Evolutionary conservation across 2,113 vertebrate species (phyloP).

Genomic region (Melanerpes formicivorus): DNA sequence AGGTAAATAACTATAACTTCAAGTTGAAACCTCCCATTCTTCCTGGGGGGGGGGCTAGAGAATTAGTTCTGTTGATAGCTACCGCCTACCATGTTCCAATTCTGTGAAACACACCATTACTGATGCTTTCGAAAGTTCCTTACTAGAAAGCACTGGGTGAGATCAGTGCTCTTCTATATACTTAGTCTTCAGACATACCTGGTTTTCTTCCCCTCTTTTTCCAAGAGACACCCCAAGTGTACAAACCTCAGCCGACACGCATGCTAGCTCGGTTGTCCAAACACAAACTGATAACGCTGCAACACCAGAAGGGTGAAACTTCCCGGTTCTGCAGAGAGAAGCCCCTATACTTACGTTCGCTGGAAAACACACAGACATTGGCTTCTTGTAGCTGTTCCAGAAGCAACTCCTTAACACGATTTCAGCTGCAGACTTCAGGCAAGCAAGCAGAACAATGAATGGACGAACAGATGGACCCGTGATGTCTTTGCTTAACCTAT

Average conservation of each 20-base stretch:
- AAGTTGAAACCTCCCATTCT: background rate
- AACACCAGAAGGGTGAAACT: slow-evolving; percentile 46
- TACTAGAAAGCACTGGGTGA: background rate
- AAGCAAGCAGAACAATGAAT: slow-evolving; percentile 90
- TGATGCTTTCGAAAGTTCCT: background rate
- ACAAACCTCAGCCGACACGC: background rate
- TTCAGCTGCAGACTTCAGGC: slow-evolving; percentile 82
- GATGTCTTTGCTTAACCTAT: slow-evolving; percentile 90
- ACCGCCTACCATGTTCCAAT: background rate
- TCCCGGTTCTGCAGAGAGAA: slow-evolving; percentile 45
- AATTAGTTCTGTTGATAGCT: background rate
- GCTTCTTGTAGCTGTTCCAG: slow-evolving; percentile 78
- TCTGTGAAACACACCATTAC: background rate
- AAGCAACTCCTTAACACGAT: slow-evolving; percentile 82
- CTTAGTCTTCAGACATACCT: background rate
- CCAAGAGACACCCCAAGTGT: background rate
- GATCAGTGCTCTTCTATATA: background rate
- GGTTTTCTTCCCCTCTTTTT: background rate
- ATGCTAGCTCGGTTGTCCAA: background rate
- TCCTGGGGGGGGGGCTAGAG: background rate
- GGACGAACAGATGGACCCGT: slow-evolving; percentile 94
- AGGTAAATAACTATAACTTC: background rate
- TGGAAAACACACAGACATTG: slow-evolving; percentile 82
- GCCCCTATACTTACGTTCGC: slow-evolving; percentile 78
- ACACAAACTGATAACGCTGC: background rate